Percentiles rank a stretch among this genome's conserved stretches.
Evolutionary conservation across 2,113 vertebrate genomes (phyloP).

Genomic region (Potamarius usumacintae): DNA sequence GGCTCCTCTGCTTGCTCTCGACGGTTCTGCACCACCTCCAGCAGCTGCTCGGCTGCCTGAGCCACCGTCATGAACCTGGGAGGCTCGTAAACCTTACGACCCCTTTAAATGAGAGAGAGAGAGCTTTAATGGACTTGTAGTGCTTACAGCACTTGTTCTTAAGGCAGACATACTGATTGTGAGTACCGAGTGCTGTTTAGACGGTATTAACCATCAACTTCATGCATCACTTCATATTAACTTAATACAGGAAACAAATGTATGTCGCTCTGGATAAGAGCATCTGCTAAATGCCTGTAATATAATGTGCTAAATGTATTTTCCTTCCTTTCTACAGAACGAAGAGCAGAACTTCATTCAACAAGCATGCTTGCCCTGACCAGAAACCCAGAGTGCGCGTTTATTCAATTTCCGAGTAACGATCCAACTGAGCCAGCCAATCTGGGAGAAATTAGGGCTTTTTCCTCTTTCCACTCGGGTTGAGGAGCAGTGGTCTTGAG

Average conservation of each 20-base stretch:
- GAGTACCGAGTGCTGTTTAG: neutral
- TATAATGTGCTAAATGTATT: constrained; percentile 6
- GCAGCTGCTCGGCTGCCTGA: constrained; percentile 87
- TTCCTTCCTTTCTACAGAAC: constrained; percentile 19
- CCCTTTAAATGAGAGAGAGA: constrained; percentile 69
- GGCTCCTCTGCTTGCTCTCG: constrained; percentile 75
- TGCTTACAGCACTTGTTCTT: neutral
- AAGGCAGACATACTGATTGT: neutral
- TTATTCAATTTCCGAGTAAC: constrained; percentile 56
- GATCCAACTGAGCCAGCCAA: constrained; percentile 44
- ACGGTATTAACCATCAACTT: neutral
- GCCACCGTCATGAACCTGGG: constrained; percentile 89
- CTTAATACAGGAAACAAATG: neutral
- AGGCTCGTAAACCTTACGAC: constrained; percentile 88
- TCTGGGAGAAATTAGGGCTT: constrained; percentile 54
- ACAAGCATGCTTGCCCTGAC: constrained; percentile 49
- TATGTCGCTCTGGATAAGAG: too few species aligned
- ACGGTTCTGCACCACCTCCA: constrained; percentile 82
- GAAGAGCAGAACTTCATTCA: constrained; percentile 39
- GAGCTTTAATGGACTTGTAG: constrained; percentile 9
- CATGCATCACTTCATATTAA: constrained; percentile 16
- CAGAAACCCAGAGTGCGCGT: constrained; percentile 48
- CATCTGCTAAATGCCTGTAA: too few species aligned
- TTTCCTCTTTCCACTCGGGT: constrained; percentile 45
- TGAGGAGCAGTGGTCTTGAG: constrained; percentile 27